Evolutionary conservation across 2,113 vertebrate species (phyloP).

Genomic region (Cettia cetti): DNA sequence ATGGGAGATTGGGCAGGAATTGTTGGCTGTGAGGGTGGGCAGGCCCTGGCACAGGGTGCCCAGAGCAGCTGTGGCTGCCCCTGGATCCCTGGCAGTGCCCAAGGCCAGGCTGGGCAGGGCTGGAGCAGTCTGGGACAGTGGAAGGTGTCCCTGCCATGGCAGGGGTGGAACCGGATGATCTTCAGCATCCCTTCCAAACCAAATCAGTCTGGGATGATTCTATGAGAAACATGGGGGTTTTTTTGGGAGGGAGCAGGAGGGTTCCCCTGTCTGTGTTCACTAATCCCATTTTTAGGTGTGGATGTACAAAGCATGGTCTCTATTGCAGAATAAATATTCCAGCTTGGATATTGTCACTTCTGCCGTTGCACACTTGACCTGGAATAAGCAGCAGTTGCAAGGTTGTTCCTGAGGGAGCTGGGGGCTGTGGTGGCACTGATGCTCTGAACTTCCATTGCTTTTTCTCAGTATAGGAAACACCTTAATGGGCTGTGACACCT

Average conservation of each 20-base stretch:
- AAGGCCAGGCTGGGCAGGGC: background rate
- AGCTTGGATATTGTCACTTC: background rate
- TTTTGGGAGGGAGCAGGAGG: too few relatives aligned
- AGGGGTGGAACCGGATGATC: accelerated
- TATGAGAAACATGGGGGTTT: accelerated
- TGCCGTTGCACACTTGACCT: background rate
- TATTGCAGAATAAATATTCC: background rate
- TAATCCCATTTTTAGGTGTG: background rate
- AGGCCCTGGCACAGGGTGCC: background rate
- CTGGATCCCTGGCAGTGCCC: background rate
- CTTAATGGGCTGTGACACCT: background rate
- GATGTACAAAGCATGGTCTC: background rate
- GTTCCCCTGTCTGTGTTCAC: accelerated
- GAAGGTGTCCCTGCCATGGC: background rate
- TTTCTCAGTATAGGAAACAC: accelerated
- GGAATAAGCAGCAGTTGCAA: background rate
- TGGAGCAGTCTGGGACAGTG: accelerated
- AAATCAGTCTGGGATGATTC: background rate
- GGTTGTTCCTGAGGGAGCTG: background rate
- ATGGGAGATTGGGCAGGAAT: background rate
- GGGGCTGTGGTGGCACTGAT: background rate
- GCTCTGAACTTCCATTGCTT: background rate
- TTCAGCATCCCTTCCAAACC: background rate
- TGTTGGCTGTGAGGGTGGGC: background rate
- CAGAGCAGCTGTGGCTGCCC: background rate